Evolutionary conservation across 2,113 vertebrate species (phyloP).

Genomic region (Mustela lutreola): DNA sequence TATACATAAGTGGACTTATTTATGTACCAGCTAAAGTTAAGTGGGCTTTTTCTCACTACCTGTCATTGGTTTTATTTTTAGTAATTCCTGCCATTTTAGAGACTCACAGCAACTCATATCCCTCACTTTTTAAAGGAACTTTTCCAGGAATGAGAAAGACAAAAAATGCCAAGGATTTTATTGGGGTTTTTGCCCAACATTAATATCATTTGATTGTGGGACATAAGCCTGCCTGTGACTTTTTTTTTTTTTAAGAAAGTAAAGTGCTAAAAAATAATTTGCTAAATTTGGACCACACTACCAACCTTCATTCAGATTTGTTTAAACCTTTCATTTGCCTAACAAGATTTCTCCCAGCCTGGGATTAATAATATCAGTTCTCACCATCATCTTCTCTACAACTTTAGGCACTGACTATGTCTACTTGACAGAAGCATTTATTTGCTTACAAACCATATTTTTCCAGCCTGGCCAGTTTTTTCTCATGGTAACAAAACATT

Average conservation of each 20-base stretch:
- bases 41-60: conserved; percentile 68
- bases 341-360: not conserved
- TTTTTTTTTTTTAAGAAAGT: not conserved
- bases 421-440: not conserved
- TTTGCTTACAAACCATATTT: not conserved
- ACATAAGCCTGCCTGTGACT: not conserved
- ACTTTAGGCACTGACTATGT: not conserved
- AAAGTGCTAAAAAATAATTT: conserved; percentile 22
- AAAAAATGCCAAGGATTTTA: not conserved
- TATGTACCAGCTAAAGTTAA: conserved; percentile 79
- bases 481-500: not conserved
- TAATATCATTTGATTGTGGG: not conserved
- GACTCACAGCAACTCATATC: not conserved
- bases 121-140: conserved; percentile 17
- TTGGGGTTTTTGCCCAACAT: not conserved
- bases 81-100: conserved; percentile 64
- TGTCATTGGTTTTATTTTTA: conserved; percentile 63
- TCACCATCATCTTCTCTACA: not conserved
- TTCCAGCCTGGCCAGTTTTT: not conserved
- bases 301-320: not conserved
- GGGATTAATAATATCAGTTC: not conserved
- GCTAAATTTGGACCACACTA: not conserved
- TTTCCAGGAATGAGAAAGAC: not conserved
- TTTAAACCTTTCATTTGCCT: conserved; percentile 41
- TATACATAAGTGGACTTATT: conserved; percentile 83